A percentile compares a stretch with the other conserved stretches of the same genome.
These are phyloP conservation scores for Drosophila mettleri DNA, from an alignment of 2,888 invertebrate species.

Conservation along the genomic window DNA sequence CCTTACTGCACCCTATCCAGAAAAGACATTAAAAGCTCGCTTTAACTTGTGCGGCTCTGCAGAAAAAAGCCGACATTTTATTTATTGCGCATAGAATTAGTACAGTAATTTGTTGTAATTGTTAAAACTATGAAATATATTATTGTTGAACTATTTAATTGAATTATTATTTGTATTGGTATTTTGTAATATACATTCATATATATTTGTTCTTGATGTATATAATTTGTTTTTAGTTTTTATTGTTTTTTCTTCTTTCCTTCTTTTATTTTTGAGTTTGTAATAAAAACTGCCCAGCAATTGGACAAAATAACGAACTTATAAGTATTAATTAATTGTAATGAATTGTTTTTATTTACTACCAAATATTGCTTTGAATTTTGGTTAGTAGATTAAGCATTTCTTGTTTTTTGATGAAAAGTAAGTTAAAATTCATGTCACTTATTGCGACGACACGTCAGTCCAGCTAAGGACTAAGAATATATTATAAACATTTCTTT, in stretches of 20 bases:
- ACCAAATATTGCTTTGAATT: conserved; percentile 43
- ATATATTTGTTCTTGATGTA: conserved; percentile 21
- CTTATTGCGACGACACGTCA: conserved; percentile 31
- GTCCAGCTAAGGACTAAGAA: conserved; percentile 13
- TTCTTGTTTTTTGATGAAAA: conserved; percentile 52
- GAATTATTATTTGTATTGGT: conserved; percentile 62
- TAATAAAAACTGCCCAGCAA: conserved; percentile 20
- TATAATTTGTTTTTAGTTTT: conserved; percentile 10
- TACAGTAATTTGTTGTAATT: conserved; percentile 71
- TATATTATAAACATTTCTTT: conserved; percentile 14
- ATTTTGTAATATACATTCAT: conserved; percentile 28
- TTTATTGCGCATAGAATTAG: conserved; percentile 76
- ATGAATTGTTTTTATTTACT: conserved; percentile 18
- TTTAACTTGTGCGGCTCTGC: conserved; percentile 57
- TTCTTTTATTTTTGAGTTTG: conserved; percentile 18
- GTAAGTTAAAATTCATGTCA: conserved; percentile 39
- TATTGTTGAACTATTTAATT: conserved; percentile 76
- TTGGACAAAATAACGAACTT: conserved; percentile 38
- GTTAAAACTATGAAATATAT: conserved; percentile 72
- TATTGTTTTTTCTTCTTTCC: conserved; percentile 13
- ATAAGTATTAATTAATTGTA: conserved; percentile 25
- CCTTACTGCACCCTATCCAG: background rate
- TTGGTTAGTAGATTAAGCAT: conserved; percentile 66
- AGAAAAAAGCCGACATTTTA: conserved; percentile 55
- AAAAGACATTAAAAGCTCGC: conserved; percentile 16